Evolutionary conservation across 2,797 vertebrate genomes (phyloP).

Genomic region (Takifugu ocellatus): DNA sequence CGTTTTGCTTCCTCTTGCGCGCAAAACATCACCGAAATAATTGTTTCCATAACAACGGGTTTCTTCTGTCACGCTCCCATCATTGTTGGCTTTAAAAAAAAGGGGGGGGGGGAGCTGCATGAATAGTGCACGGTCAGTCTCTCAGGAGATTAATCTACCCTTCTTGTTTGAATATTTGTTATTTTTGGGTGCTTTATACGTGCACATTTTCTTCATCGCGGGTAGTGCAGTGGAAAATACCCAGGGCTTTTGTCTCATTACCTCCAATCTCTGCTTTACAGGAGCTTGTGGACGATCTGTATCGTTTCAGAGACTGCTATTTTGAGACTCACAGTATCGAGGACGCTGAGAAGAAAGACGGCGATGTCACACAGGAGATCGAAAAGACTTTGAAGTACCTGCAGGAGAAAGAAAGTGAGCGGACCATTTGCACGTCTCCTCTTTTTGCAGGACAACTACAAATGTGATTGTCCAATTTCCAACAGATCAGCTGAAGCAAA

Average conservation of each 20-base stretch:
- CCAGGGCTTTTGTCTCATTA: neutral
- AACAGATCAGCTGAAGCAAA: slow-evolving; percentile 75
- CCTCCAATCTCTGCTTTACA: slow-evolving; percentile 35
- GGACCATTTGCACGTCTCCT: neutral
- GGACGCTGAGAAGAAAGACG: slow-evolving; percentile 80
- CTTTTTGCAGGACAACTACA: no score
- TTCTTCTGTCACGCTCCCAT: slow-evolving; percentile 16
- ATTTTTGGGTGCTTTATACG: no score
- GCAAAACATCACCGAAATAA: neutral
- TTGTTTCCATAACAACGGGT: slow-evolving; percentile 54
- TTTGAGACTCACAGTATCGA: slow-evolving; percentile 84
- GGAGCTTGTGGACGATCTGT: slow-evolving; percentile 85
- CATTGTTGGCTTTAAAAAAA: no score
- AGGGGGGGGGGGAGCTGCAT: no score
- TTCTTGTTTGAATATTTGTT: neutral
- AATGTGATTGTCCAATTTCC: neutral
- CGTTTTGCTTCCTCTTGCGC: neutral
- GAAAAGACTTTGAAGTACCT: slow-evolving; percentile 77
- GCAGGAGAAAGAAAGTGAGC: slow-evolving; percentile 78
- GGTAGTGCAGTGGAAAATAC: no score
- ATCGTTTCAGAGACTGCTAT: slow-evolving; percentile 85
- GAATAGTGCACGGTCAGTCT: no score
- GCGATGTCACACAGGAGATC: slow-evolving; percentile 78
- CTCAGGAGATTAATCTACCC: no score
- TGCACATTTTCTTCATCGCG: no score